Base-by-base conservation (phyloP, 2,113 vertebrate genomes). In the Epinephelus fuscoguttatus region DNA sequence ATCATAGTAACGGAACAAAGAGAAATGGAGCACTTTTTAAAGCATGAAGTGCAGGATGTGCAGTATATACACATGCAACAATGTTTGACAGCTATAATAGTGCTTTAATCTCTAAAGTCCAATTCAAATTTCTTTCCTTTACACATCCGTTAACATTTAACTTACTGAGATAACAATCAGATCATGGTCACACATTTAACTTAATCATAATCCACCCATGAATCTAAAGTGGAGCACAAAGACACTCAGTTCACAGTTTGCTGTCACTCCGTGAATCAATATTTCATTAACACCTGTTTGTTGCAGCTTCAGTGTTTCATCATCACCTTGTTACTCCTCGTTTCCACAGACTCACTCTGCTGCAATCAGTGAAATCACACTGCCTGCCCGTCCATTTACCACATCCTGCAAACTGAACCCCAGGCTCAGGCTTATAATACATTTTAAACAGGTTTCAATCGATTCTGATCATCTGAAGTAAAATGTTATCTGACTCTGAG, bases 211-310 rank as follows among this genome's bases (percentile, higher is more conserved):
- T 33, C 33, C 19, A 14, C 47, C n/a, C 18, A 12, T 15, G 37
- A 25, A 33, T 68, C 37, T n/a, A 14, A 67, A 61, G 42, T 0
- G 14, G 9, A 73, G 23, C 18, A 59, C 14, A 45, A 70, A 18
- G 70, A 33, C 64, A 23, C 3, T 30, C 61, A 63, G 68, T 52
- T 56, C 64, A n/a, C 47, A 3, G 70, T 61, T 50, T 45, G 55
- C 21, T 5, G 23, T 72, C 78, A 19, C 56, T 42, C 52, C 57
- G 66, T 69, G 42, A 59, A 91, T 94, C 92, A 89, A 92, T 92
- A 91, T 87, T 91, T 90, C 86, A 94, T 90, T 75, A 92, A 59
- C 83, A 80, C 49, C 68, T 53, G 37, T 56, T 47, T 9, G 53
- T 30, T n/a, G 37, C 27, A n/a, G 73, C 61, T 27, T 68, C 64